A percentile compares a stretch with the other conserved stretches of the same genome.
Evolutionary conservation across 2,888 invertebrate species (phyloP).

Genomic region (Falcaria lacertinaria): DNA sequence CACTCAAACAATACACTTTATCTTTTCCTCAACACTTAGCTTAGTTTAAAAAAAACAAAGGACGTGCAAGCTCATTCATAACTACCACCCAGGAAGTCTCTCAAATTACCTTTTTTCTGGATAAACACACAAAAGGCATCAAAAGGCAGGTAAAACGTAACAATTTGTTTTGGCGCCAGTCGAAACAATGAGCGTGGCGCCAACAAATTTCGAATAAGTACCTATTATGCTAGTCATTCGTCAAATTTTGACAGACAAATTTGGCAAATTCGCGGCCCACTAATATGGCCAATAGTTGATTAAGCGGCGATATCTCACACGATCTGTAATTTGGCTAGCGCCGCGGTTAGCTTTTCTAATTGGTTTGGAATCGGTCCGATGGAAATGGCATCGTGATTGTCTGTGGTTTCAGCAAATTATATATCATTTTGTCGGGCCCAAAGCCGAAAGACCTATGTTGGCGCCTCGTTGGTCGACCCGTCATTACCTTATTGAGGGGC

Average conservation of each 20-base stretch:
- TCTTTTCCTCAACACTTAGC: not conserved
- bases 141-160: conserved; percentile 33
- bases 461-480: conserved; percentile 63
- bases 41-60: conserved; percentile 15
- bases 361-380: conserved; percentile 18
- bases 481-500: conserved; percentile 64
- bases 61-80: conserved; percentile 29
- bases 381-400: conserved; percentile 50
- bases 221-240: conserved; percentile 29
- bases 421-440: conserved; percentile 52
- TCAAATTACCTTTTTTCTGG: conserved; percentile 23
- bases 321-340: conserved; percentile 34
- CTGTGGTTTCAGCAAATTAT: conserved; percentile 62
- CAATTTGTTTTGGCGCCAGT: conserved; percentile 24
- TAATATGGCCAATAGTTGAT: conserved; percentile 26
- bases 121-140: conserved; percentile 29
- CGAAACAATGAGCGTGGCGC: conserved; percentile 28
- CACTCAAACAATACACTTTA: not conserved
- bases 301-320: conserved; percentile 25
- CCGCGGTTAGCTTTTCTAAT: conserved; percentile 14
- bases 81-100: conserved; percentile 40
- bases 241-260: conserved; percentile 49
- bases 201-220: conserved; percentile 19
- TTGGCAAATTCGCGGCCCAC: conserved; percentile 41
- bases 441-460: conserved; percentile 60